Base-by-base conservation (phyloP, 2,797 vertebrate genomes). In the Typhlichthys eigenmanni region DNA sequence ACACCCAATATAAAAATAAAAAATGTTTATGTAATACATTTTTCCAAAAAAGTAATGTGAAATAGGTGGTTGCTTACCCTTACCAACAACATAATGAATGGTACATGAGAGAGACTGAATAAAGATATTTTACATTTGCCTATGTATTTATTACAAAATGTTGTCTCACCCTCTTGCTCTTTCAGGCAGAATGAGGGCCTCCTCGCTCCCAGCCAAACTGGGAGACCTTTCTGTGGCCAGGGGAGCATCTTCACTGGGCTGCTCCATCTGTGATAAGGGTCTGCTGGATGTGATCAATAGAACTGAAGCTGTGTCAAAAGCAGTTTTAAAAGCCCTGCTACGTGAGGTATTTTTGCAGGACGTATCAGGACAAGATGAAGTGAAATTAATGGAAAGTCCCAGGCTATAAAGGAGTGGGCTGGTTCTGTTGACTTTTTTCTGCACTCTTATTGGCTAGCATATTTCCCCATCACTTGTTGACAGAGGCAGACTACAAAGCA, bases 401-500 rank as follows among this genome's bases (percentile, higher is more conserved):
- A 0, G 0, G 17, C 2, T 52, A 47, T 1, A 55, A 74, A 50
- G 58, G 1, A 29, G 72, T 46, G 68, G 72, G 69, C 29, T 0
- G 74, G 60, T 24, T 60, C 63, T 51, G 43, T 3, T 13, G n/a
- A 1, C 4, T 11, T 43, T 10, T 47, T 47, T 5, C 60, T 2
- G 59, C 57, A 45, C 54, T 82, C 59, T 80, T 71, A 89, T 88
- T 89, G 88, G 90, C 72, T 68, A 16, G 1, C 50, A 19, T 34
- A 1, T 0, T 0, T 1, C 29, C 60, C 0, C 83, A 73, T 91
- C 87, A 90, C 75, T 66, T 85, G 89, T 90, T 90, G 74, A n/a
- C 24, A 83, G 71, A 79, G 85, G 85, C 82, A 87, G 85, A 88
- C 34, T 13, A 43, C 16, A 49, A 10, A 0, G 55, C 64, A 48